A percentile compares a stretch with the other conserved stretches of the same genome.
Evolutionary conservation across 2,113 vertebrate genomes (phyloP).

Genomic region (Tetrao urogallus): DNA sequence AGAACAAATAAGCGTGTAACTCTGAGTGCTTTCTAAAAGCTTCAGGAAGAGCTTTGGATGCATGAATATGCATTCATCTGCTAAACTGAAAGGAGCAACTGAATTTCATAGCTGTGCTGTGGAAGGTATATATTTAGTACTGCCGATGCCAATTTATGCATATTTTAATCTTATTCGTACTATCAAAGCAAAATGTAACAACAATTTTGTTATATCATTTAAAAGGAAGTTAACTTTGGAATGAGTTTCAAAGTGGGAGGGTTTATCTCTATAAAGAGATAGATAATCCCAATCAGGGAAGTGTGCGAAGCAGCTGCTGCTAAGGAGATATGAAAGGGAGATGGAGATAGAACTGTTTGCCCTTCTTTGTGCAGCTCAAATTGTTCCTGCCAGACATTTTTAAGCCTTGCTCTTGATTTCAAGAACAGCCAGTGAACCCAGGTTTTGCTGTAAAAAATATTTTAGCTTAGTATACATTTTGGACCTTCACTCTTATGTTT

Average conservation of each 20-base stretch:
- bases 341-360: background rate
- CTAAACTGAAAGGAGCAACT: background rate
- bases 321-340: background rate
- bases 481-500: background rate
- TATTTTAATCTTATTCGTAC: background rate
- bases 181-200: background rate
- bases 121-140: background rate
- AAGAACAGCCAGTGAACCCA: background rate
- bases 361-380: background rate
- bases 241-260: background rate
- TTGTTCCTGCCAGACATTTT: background rate
- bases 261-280: background rate
- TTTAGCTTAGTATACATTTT: background rate
- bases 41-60: no score
- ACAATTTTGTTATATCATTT: background rate
- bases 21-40: no score
- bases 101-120: background rate
- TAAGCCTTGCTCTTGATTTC: background rate
- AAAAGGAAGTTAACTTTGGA: background rate
- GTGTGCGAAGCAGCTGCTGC: background rate
- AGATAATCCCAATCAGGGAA: background rate
- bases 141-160: background rate
- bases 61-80: no score
- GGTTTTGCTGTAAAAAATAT: background rate
- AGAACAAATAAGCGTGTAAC: no score